Base-by-base conservation (phyloP, 2,113 vertebrate genomes). In the Epinephelus cyanopodus region DNA sequence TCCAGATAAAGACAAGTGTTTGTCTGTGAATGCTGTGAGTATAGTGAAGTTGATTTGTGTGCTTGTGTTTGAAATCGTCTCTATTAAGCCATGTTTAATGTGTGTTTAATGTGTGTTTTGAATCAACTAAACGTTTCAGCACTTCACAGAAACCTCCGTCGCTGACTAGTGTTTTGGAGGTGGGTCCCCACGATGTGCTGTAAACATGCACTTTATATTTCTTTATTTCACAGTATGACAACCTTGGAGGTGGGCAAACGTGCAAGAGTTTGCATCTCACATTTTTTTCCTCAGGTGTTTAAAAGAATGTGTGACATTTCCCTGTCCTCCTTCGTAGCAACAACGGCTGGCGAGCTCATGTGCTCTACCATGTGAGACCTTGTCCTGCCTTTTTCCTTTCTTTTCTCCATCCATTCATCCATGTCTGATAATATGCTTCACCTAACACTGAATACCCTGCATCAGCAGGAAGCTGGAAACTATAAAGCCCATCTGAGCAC, bases 321-420 rank as follows among this genome's bases (percentile, higher is more conserved):
- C 10, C 9, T 1, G 0, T 79, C 67, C 37, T 58, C 56, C 39
- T 42, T 65, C n/a, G 4, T 80, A 63, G 72, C n/a, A 77, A 54
- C 6, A 86, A 47, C 68, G 18, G n/a, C 57, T 47, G 62, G 12
- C 47, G 37, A 68, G 50, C 23, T 72, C 68, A 90, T 75, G 71
- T 91, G 81, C 69, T 50, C 10, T n/a, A 77, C 73, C 82, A 87
- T 72, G 76, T 87, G 82, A 86, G 56, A 60, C 57, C 54, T 80
- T 72, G 61, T 58, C 52, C 66, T 63, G n/a, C 65, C 76, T 63
- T 9, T 12, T 12, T 45, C 39, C 68, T 53, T 4, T 61, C 48
- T 53, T 4, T 61, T 42, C 23, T 57, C 19, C 14, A 53, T 33
- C 48, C 5, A 52, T 69, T 56, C n/a, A 23, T 56, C 53, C 81